A percentile compares a stretch with the other conserved stretches of the same genome.
Conservation (phyloP, 2,888 invertebrate genomes). For the Thymelicus acteon region DNA sequence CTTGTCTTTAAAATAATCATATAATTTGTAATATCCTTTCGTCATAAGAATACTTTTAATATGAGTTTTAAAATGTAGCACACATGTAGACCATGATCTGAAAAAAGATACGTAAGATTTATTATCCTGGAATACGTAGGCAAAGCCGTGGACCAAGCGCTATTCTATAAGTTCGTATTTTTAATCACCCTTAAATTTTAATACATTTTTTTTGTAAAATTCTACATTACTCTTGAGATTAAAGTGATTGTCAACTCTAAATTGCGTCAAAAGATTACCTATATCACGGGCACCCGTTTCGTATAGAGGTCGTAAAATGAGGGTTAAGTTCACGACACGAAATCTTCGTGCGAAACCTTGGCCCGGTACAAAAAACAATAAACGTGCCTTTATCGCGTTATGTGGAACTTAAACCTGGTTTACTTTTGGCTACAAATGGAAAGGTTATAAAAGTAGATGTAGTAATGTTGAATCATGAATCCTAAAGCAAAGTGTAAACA, state of each 20-base stretch:
- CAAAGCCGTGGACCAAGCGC: too few relatives aligned
- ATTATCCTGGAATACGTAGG: too few relatives aligned
- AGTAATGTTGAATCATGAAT: too few relatives aligned
- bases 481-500: too few relatives aligned
- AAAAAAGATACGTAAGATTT: too few relatives aligned
- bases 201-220: not conserved
- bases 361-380: slow-evolving; percentile 59
- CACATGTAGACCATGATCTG: too few relatives aligned
- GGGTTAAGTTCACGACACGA: slow-evolving; percentile 30
- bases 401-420: slow-evolving; percentile 49
- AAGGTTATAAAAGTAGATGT: slow-evolving; percentile 1
- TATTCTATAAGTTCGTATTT: too few relatives aligned
- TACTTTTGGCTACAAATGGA: slow-evolving; percentile 27
- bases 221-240: not conserved
- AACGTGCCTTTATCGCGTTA: slow-evolving; percentile 63
- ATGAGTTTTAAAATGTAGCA: too few relatives aligned
- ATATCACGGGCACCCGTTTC: slow-evolving; percentile 14
- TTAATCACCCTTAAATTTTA: too few relatives aligned
- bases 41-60: too few relatives aligned
- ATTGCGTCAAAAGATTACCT: slow-evolving; percentile 23
- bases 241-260: slow-evolving; percentile 11
- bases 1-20: too few relatives aligned
- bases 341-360: slow-evolving; percentile 28
- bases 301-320: slow-evolving; percentile 23
- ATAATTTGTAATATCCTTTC: too few relatives aligned